Base-by-base conservation (phyloP, 2,113 vertebrate genomes). In the Mormyrus lacerda region DNA sequence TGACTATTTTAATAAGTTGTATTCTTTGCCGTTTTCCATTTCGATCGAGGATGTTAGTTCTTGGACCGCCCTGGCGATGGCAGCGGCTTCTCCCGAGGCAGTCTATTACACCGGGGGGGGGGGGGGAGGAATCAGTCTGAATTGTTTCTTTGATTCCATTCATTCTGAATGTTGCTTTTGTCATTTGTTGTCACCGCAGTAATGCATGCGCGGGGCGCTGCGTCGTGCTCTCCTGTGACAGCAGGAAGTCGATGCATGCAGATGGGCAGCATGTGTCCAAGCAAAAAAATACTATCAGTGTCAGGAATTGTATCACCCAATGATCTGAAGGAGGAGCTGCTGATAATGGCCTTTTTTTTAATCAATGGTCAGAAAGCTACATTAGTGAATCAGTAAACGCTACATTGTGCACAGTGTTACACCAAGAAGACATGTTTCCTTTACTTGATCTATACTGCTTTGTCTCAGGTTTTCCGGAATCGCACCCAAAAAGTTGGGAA, bases 401-500 rank as follows among this genome's bases (percentile, higher is more conserved):
- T 48, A 82, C 13, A 3, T 89, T 55, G 45, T 2, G 39, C 76
- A 4, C 65, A 84, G 39, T 47, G 44, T 24, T 24, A 31, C n/a
- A 24, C 4, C 10, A 3, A 47, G n/a, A 27, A 85, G 11, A 7
- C 44, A 85, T 27, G 21, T 50, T 50, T 39, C 17, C 45, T 1
- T 0, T 7, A 85, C 90, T 89, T 17, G 90, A 82, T 90, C 21
- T 15, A 24, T 92, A 88, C 0, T 65, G 15, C 91, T 94, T 89
- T 90, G 44, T 55, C 91, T 39, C 91, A 99, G 98, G 92, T 99
- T 98, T 96, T 99, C 98, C 90, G 98, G 98, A 93, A 95, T 95
- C 73, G 96, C 96, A 91, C 98, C 98, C 50, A 96, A 93, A 93
- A 99, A 98, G 94, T 96, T 99, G 86, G 97, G 97, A 89, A 98